Evolutionary conservation across 1,140 invertebrate species (phyloP), one percentile per base, ranked within the genome.

Genomic region (Rhopalosiphum maidis): DNA sequence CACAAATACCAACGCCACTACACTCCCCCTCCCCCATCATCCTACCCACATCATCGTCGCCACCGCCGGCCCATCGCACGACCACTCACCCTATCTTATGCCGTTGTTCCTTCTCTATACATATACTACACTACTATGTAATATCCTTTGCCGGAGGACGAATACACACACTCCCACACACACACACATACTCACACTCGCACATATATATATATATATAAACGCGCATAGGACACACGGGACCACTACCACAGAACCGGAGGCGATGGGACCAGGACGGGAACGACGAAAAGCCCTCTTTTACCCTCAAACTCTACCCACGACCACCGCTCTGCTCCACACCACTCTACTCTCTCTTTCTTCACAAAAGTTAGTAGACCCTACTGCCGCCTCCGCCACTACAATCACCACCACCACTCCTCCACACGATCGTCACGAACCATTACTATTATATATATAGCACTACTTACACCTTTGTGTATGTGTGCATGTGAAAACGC

Each of bases 221-320:
- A n/a, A 68, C n/a, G n/a, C 86, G 86, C 48, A 68, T 68, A 60
- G 89, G 54, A 90, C 89, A 90, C 89, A 43, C 89, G 89, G 55
- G 89, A 90, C 54, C 54, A 90, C 89, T 90, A 90, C 89, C 55
- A 68, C 89, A 90, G 37, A 90, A 90, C 88, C 88, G 22, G 35
- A 37, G 54, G 89, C 54, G 25, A 68, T 68, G 54, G 55, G 55
- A 90, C 89, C 89, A 60, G 89, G 37, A 60, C 54, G 54, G 89
- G 89, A 43, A 90, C 89, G 89, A 68, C 54, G 89, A 90, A 90
- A 90, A 90, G 55, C 89, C 89, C 89, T 90, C 89, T 90, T 90
- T 90, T 90, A 68, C 41, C 54, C 89, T 90, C 54, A 43, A 68
- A 68, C 54, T 55, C 55, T 35, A 35, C 48, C 46, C n/a, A 41